Evolutionary conservation across 1,140 invertebrate genomes (phyloP).

Genomic region (Drosophila asahinai): DNA sequence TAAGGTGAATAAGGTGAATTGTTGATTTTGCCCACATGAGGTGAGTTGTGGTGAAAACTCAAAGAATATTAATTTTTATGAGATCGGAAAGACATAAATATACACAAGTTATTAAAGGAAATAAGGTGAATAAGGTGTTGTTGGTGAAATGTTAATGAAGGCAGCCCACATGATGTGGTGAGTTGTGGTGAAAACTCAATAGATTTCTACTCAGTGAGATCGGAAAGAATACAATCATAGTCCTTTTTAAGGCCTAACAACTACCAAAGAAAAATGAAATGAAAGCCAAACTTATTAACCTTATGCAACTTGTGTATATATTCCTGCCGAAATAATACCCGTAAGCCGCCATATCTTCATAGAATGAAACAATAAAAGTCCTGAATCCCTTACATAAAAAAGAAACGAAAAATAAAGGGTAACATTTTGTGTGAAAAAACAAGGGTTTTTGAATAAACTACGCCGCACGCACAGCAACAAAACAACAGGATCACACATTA

Average conservation of each 20-base stretch:
- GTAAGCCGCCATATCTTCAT: too few species aligned
- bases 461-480: constrained; percentile 20
- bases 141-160: not conserved
- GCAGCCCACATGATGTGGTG: too few species aligned
- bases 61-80: not conserved
- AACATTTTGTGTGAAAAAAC: not conserved
- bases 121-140: too few species aligned
- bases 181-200: too few species aligned
- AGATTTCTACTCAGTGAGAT: not conserved
- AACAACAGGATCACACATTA: constrained; percentile 10
- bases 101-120: too few species aligned
- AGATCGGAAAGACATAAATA: too few species aligned
- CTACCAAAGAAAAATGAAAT: not conserved
- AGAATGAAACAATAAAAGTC: too few species aligned
- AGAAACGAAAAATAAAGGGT: not conserved
- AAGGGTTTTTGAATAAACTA: not conserved
- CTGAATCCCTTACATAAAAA: not conserved
- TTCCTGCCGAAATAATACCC: too few species aligned
- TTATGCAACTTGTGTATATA: too few species aligned
- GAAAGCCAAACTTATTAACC: not conserved
- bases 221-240: not conserved
- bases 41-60: not conserved
- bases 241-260: not conserved
- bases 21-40: not conserved
- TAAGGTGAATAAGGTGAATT: not conserved